Percentiles rank a stretch among this genome's conserved stretches.
Conservation (phyloP, 2,113 vertebrate species). For the Sinocyclocheilus grahami region DNA sequence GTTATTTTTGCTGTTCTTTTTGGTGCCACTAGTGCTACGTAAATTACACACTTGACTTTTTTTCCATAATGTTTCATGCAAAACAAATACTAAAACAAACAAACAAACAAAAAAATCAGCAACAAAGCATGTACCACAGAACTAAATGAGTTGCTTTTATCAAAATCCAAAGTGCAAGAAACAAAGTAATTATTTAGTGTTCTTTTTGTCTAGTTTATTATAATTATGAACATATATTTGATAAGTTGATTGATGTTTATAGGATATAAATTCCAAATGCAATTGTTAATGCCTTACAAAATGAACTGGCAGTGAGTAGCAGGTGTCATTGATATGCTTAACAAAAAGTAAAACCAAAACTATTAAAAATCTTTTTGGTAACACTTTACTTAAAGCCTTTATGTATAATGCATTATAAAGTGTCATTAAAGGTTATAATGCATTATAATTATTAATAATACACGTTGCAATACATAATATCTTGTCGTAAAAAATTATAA, state of each 20-base stretch:
- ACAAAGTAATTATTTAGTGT: neutral
- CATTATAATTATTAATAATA: too few species aligned
- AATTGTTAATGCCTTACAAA: neutral
- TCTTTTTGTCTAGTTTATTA: neutral
- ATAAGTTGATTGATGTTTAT: neutral
- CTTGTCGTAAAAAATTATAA: too few species aligned
- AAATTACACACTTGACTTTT: neutral
- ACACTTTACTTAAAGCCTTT: too few species aligned
- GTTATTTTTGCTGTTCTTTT: neutral
- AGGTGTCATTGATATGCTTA: neutral
- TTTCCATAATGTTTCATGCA: neutral
- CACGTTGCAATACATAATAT: too few species aligned
- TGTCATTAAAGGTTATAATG: too few species aligned
- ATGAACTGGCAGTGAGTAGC: neutral
- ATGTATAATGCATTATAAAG: too few species aligned
- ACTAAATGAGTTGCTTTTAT: neutral
- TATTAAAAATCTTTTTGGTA: too few species aligned
- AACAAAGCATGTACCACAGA: neutral
- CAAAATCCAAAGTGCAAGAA: neutral
- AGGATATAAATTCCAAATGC: neutral
- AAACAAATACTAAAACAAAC: neutral
- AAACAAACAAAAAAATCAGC: neutral
- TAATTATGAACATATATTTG: neutral
- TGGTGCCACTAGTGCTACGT: neutral
- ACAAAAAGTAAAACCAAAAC: too few species aligned